phyloP scores from a whole-genome alignment of 2,888 invertebrate species.

The Nomada lathburiana region DNA sequence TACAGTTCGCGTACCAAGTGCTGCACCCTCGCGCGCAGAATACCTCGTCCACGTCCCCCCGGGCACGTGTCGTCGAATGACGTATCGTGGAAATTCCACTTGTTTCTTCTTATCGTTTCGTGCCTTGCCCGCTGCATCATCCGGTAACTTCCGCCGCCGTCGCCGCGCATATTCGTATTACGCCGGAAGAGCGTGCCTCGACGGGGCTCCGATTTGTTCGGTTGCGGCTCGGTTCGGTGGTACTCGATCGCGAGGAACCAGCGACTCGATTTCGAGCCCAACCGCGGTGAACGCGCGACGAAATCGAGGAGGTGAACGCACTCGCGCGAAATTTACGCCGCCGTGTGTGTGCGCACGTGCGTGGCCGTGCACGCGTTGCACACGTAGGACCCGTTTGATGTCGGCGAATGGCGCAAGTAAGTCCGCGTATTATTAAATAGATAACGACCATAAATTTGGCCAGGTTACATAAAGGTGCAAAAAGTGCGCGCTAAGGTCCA shows the following conservation, averaged over 20 bases:
- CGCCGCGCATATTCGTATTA: no score
- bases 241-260: conserved; percentile 37
- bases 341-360: conserved; percentile 54
- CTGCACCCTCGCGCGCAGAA: neutral
- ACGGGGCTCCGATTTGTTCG: no score
- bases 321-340: conserved; percentile 63
- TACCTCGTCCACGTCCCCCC: neutral
- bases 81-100: conserved; percentile 4
- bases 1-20: neutral
- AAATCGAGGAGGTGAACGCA: conserved; percentile 65
- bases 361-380: conserved; percentile 25
- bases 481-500: conserved; percentile 73
- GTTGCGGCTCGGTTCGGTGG: neutral
- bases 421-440: conserved; percentile 76
- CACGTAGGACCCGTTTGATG: conserved; percentile 63
- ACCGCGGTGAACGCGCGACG: conserved; percentile 50
- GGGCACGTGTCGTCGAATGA: neutral
- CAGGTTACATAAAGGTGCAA: conserved; percentile 76
- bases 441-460: conserved; percentile 77
- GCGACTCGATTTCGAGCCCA: conserved; percentile 38
- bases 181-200: no score
- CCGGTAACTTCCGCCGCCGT: no score
- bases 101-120: neutral
- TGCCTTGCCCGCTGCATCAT: neutral
- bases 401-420: conserved; percentile 64